Conservation (phyloP, 2,888 invertebrate genomes). For the Mechanitis mazaeus region DNA sequence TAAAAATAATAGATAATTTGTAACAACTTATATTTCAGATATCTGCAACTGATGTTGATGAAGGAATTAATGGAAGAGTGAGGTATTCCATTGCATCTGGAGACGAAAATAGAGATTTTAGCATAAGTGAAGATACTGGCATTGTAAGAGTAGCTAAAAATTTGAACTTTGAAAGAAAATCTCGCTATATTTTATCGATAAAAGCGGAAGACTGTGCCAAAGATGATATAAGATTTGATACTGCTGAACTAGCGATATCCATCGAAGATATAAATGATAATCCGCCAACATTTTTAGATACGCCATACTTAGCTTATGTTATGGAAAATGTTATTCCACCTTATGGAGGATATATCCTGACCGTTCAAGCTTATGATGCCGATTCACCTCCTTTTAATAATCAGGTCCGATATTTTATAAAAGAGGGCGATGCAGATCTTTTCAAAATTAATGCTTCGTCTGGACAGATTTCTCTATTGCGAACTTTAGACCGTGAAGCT, state of each 20-base stretch:
- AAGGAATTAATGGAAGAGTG: slow-evolving; percentile 92
- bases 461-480: slow-evolving; percentile 90
- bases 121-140: slow-evolving; percentile 94
- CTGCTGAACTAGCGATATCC: slow-evolving; percentile 87
- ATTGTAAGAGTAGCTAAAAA: slow-evolving; percentile 94
- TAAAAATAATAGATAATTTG: slow-evolving; percentile 10
- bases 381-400: slow-evolving; percentile 94
- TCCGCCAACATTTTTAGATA: slow-evolving; percentile 93
- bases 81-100: slow-evolving; percentile 93
- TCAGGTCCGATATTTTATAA: slow-evolving; percentile 93
- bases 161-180: slow-evolving; percentile 93
- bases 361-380: slow-evolving; percentile 92
- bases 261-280: slow-evolving; percentile 96
- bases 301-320: slow-evolving; percentile 94
- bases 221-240: slow-evolving; percentile 83
- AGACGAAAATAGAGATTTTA: slow-evolving; percentile 93
- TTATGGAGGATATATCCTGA: slow-evolving; percentile 86
- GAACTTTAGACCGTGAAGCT: slow-evolving; percentile 89
- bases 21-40: slow-evolving; percentile 72
- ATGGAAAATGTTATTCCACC: slow-evolving; percentile 94
- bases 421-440: slow-evolving; percentile 93
- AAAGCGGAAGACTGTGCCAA: slow-evolving; percentile 92
- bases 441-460: slow-evolving; percentile 95
- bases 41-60: slow-evolving; percentile 92
- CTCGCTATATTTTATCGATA: slow-evolving; percentile 88